phyloP scores from a whole-genome alignment of 1,140 invertebrate species.

The Hypsibius dujardini region DNA sequence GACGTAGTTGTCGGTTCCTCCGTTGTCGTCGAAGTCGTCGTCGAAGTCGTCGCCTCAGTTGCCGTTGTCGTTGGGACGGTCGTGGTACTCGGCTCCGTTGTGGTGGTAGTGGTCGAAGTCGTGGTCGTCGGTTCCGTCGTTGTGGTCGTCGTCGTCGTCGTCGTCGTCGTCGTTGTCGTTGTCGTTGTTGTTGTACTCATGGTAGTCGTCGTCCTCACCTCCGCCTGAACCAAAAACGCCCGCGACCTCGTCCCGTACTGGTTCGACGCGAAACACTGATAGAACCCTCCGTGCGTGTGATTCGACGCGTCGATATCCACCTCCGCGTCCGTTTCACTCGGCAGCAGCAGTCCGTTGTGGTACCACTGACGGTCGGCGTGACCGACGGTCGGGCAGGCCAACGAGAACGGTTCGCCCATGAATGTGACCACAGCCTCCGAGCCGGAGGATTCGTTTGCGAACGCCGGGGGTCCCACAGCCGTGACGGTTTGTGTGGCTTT shows the following conservation, averaged over 20 bases:
- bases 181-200: conserved; percentile 5
- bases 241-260: background rate
- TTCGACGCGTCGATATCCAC: background rate
- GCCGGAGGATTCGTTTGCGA: background rate
- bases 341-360: conserved; percentile 13
- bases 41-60: background rate
- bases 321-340: background rate
- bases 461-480: background rate
- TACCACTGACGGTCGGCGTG: background rate
- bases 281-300: background rate
- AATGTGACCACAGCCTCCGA: background rate
- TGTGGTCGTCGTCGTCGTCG: background rate
- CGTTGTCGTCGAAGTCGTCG: background rate
- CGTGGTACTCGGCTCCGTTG: background rate
- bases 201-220: background rate
- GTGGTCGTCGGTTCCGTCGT: background rate
- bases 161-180: background rate
- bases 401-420: background rate
- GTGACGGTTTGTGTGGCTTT: background rate
- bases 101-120: background rate
- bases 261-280: background rate
- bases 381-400: background rate
- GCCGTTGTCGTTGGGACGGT: background rate
- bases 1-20: background rate
- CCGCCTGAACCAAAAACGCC: background rate